These are phyloP conservation scores for Zhuqinia jingwanae DNA, from an alignment of 2,888 invertebrate species.

Conservation along the genomic window DNA sequence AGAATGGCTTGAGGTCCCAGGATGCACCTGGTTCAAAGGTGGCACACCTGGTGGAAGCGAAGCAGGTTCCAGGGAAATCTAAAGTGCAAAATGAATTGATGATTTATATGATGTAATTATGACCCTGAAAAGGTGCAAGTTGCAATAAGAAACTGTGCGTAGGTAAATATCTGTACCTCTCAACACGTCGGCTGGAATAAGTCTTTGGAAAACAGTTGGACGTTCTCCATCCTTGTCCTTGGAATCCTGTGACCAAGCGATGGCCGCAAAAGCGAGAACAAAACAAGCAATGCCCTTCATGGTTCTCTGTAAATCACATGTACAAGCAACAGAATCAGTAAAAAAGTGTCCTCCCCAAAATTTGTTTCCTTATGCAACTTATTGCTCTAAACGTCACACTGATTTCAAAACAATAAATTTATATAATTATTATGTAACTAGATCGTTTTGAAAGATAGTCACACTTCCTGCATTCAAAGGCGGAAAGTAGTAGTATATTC, in stretches of 20 bases:
- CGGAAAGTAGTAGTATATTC: constrained; percentile 41
- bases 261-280: constrained; percentile 83
- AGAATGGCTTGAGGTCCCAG: constrained; percentile 94
- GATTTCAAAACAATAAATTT: neutral
- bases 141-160: too few relatives aligned
- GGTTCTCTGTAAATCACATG: constrained; percentile 16
- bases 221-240: constrained; percentile 82
- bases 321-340: neutral
- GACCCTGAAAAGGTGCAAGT: neutral
- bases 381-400: neutral
- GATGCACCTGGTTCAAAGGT: constrained; percentile 92
- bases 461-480: constrained; percentile 61
- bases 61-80: constrained; percentile 96
- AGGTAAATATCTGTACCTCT: constrained; percentile 87
- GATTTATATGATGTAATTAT: constrained; percentile 1
- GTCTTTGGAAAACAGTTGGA: constrained; percentile 88
- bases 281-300: constrained; percentile 81
- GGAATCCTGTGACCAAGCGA: constrained; percentile 82
- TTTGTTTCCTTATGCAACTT: neutral
- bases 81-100: constrained; percentile 52
- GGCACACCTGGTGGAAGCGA: constrained; percentile 93
- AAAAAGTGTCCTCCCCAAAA: neutral
- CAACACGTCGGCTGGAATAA: constrained; percentile 94
- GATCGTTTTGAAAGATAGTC: constrained; percentile 12
- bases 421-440: constrained; percentile 19